Evolutionary conservation across 2,888 invertebrate genomes (phyloP).

Genomic region (Microctonus brassicae): DNA sequence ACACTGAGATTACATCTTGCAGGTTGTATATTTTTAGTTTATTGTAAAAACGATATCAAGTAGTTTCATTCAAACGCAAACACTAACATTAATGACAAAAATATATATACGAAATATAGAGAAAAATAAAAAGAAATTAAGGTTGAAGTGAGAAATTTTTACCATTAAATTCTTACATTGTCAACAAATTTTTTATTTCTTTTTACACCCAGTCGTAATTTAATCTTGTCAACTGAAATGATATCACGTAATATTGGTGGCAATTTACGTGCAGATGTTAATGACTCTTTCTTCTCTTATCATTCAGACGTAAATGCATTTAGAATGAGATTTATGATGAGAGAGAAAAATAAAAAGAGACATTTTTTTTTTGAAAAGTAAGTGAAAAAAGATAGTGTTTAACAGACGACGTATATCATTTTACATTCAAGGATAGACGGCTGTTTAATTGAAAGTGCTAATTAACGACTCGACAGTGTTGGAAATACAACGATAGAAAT

Average conservation of each 20-base stretch:
- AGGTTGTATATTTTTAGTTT: too few species aligned
- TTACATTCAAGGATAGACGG: background rate
- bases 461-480: slow-evolving; percentile 8
- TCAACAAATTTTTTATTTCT: background rate
- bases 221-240: background rate
- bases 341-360: background rate
- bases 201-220: background rate
- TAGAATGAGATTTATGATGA: background rate
- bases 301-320: background rate
- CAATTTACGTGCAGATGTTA: background rate
- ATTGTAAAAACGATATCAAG: too few species aligned
- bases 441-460: slow-evolving; percentile 30
- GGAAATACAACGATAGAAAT: background rate
- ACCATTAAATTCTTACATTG: background rate
- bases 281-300: background rate
- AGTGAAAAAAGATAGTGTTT: slow-evolving; percentile 4
- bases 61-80: background rate
- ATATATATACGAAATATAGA: too few species aligned
- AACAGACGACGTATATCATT: background rate
- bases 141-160: background rate
- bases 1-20: too few species aligned
- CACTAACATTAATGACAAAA: background rate
- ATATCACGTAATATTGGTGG: background rate
- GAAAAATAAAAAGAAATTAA: background rate
- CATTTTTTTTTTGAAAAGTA: background rate